phyloP scores from a whole-genome alignment of 2,888 invertebrate species.

The Galeruca laticollis region DNA sequence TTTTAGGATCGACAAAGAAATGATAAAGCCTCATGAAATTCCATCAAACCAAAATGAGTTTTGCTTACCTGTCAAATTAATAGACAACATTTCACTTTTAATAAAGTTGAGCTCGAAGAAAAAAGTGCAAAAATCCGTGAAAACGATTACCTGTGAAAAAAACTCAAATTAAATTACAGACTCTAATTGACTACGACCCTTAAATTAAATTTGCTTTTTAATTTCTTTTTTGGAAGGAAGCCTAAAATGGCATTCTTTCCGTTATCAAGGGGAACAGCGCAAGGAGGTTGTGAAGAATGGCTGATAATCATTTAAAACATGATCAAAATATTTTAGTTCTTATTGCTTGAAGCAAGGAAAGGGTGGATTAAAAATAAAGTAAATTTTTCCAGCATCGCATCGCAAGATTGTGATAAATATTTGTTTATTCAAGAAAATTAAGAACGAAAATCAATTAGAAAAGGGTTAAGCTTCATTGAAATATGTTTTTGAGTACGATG shows the following conservation, averaged over 20 bases:
- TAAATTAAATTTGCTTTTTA: slow-evolving; percentile 45
- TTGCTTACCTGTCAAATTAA: slow-evolving; percentile 29
- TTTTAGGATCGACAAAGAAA: neutral
- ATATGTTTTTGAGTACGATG: no score
- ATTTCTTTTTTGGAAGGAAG: slow-evolving; percentile 33
- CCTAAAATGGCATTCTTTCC: slow-evolving; percentile 36
- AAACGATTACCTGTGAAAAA: slow-evolving; percentile 43
- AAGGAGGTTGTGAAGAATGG: slow-evolving; percentile 32
- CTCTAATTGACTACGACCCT: slow-evolving; percentile 40
- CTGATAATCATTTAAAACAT: slow-evolving; percentile 29
- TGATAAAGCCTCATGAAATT: neutral
- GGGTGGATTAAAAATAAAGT: slow-evolving; percentile 14
- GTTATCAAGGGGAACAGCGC: slow-evolving; percentile 31
- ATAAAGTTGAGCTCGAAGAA: slow-evolving; percentile 18
- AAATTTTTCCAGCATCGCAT: slow-evolving; percentile 16
- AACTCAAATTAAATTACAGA: slow-evolving; percentile 43
- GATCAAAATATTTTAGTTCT: slow-evolving; percentile 34
- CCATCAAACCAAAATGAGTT: slow-evolving; percentile 9
- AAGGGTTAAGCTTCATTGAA: no score
- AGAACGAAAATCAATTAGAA: no score
- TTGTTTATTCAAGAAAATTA: no score
- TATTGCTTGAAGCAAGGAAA: slow-evolving; percentile 24
- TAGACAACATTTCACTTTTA: slow-evolving; percentile 9
- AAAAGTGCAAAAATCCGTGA: slow-evolving; percentile 21
- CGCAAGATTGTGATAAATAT: neutral